Conservation (phyloP, 2,797 vertebrate genomes). For the Leptoclinus maculatus region DNA sequence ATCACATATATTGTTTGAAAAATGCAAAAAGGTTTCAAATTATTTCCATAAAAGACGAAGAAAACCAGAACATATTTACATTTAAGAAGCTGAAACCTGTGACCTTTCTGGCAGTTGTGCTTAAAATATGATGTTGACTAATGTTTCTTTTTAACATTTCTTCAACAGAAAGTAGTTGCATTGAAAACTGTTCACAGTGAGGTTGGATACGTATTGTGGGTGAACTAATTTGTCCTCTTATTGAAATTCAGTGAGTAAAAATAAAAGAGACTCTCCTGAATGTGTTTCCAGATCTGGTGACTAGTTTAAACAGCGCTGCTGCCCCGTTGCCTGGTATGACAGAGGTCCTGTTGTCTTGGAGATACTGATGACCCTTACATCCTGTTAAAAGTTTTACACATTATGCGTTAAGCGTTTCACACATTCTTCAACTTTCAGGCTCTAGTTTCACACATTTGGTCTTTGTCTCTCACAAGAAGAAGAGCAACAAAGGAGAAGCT, state of each 20-base stretch:
- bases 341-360: slow-evolving; percentile 58
- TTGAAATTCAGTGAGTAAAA: background rate
- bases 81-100: background rate
- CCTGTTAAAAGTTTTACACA: slow-evolving; percentile 68
- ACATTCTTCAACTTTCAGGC: slow-evolving; percentile 68
- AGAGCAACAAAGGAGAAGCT: background rate
- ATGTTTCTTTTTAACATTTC: background rate
- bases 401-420: slow-evolving; percentile 54
- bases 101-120: background rate
- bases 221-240: background rate
- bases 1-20: background rate
- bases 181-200: background rate
- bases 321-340: background rate
- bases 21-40: background rate
- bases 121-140: background rate
- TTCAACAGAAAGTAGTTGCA: background rate
- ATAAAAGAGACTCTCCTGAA: background rate
- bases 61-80: background rate
- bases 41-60: background rate
- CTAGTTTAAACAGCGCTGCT: slow-evolving; percentile 22
- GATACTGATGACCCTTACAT: slow-evolving; percentile 64
- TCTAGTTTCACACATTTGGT: slow-evolving; percentile 69
- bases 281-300: slow-evolving; percentile 32
- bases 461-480: slow-evolving; percentile 25
- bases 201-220: background rate